These are phyloP conservation scores for Hymenochirus boettgeri DNA, from an alignment of 2,113 vertebrate species.

Conservation along the genomic window DNA sequence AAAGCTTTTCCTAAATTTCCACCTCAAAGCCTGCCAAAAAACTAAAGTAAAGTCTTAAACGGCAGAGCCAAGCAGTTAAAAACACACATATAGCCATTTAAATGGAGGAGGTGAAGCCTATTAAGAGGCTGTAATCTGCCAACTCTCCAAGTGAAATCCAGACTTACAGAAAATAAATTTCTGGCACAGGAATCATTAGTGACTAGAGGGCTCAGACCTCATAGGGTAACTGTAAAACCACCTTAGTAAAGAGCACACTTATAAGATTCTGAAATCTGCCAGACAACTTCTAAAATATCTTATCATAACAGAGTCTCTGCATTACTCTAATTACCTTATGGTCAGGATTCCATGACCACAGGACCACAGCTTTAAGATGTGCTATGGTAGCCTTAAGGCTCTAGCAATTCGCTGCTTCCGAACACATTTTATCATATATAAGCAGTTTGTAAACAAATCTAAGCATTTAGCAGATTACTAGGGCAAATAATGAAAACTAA, in stretches of 20 bases:
- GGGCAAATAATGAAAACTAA: too few relatives aligned
- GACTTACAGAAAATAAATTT: conserved; percentile 20
- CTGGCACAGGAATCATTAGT: conserved; percentile 31
- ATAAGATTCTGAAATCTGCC: conserved; percentile 19
- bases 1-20: conserved; percentile 40
- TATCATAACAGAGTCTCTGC: neutral
- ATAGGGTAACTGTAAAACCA: conserved; percentile 18
- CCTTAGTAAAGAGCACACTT: conserved; percentile 23
- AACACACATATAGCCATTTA: conserved; percentile 40
- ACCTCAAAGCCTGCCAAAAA: conserved; percentile 36
- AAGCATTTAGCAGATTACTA: too few relatives aligned
- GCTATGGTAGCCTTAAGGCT: neutral
- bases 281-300: conserved; percentile 26
- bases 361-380: neutral
- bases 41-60: conserved; percentile 30
- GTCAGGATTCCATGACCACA: neutral
- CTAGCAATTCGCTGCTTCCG: neutral
- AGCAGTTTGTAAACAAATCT: too few relatives aligned
- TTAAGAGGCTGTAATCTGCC: conserved; percentile 31
- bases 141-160: conserved; percentile 33
- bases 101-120: conserved; percentile 32
- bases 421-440: neutral
- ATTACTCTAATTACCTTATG: neutral
- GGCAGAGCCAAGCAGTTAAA: conserved; percentile 23
- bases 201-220: conserved; percentile 11